Conservation (phyloP, 2,797 vertebrate species). For the Chiroxiphia lanceolata region DNA sequence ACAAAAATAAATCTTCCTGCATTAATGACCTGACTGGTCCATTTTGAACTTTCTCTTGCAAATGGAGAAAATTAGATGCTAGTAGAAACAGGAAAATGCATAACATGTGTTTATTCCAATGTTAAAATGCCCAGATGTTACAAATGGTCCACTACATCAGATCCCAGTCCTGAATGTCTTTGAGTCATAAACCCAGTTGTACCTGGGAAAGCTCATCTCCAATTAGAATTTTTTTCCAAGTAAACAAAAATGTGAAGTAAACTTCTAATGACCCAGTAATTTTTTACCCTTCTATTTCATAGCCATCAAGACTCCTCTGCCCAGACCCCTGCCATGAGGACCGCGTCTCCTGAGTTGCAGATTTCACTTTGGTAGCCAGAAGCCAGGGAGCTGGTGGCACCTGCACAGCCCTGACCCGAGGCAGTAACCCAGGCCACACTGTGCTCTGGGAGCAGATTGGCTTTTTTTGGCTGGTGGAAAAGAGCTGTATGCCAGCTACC, state of each 20-base stretch:
- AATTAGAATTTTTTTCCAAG: not conserved
- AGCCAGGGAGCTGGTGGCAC: not conserved
- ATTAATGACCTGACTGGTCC: not conserved
- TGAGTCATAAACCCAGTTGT: not conserved
- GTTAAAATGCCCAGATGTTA: not conserved
- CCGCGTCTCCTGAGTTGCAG: not conserved
- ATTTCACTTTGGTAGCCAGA: not conserved
- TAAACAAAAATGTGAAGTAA: not conserved
- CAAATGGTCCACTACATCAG: not conserved
- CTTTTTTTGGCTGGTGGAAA: not conserved
- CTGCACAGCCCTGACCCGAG: not conserved
- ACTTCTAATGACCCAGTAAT: not conserved
- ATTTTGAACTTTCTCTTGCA: constrained; percentile 14
- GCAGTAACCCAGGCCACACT: not conserved
- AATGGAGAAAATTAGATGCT: not conserved
- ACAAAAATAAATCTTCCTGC: constrained; percentile 29
- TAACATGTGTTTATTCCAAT: constrained; percentile 19
- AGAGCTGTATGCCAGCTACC: not conserved
- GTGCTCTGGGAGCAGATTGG: rapidly evolving
- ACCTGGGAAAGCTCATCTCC: not conserved
- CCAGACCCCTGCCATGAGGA: rapidly evolving
- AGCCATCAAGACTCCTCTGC: not conserved
- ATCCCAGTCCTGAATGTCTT: not conserved
- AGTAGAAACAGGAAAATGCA: not conserved
- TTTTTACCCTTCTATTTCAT: not conserved